phyloP scores from a whole-genome alignment of 2,113 vertebrate genomes.

The Gila orcuttii region DNA sequence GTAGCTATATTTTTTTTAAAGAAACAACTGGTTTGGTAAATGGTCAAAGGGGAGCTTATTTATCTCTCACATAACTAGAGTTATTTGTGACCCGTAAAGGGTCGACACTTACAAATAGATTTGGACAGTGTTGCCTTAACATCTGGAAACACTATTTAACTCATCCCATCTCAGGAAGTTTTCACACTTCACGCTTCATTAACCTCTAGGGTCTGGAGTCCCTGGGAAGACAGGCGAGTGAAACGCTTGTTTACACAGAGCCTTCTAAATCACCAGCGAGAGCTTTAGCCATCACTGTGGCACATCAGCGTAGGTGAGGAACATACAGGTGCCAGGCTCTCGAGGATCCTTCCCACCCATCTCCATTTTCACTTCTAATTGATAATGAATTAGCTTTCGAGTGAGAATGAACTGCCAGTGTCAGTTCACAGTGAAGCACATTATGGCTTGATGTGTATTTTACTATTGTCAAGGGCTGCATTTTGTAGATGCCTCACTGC shows the following conservation, averaged over 20 bases:
- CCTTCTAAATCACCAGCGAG: slow-evolving; percentile 75
- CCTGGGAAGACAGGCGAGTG: slow-evolving; percentile 81
- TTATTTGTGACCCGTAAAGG: slow-evolving; percentile 74
- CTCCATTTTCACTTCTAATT: slow-evolving; percentile 61
- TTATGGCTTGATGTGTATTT: background rate
- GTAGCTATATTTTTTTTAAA: slow-evolving; percentile 4
- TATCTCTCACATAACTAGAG: slow-evolving; percentile 60
- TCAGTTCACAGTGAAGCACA: slow-evolving; percentile 29
- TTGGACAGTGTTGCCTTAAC: slow-evolving; percentile 79
- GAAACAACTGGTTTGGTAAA: slow-evolving; percentile 38
- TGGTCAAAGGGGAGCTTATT: slow-evolving; percentile 50
- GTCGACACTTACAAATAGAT: slow-evolving; percentile 76
- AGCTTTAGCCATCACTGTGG: slow-evolving; percentile 65
- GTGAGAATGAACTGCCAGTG: slow-evolving; percentile 54
- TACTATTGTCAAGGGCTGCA: background rate
- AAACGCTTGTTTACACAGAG: slow-evolving; percentile 70
- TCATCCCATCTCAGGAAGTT: slow-evolving; percentile 88
- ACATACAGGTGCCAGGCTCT: slow-evolving; percentile 49
- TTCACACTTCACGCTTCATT: slow-evolving; percentile 99
- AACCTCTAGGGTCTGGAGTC: slow-evolving; percentile 86
- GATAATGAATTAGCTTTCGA: slow-evolving; percentile 56
- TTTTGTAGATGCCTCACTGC: background rate
- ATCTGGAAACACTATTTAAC: slow-evolving; percentile 92
- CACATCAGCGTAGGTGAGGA: slow-evolving; percentile 53
- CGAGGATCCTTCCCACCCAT: slow-evolving; percentile 56